Evolutionary conservation across 1,140 invertebrate genomes (phyloP).

Genomic region (Archivesica marissinica): DNA sequence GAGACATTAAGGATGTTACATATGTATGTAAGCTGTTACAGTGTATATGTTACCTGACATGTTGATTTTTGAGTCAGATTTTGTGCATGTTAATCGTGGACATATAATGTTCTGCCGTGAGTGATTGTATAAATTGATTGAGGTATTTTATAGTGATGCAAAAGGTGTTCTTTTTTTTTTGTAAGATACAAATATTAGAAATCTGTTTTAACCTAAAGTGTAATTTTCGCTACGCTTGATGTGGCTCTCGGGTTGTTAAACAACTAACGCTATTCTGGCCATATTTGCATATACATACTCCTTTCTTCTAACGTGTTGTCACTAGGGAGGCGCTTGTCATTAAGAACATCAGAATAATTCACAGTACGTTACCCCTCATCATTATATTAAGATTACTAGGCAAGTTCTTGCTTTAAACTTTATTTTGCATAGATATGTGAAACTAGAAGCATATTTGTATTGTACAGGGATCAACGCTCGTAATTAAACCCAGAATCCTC

Average conservation of each 20-base stretch:
- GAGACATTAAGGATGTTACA: constrained; percentile 25
- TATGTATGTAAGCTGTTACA: constrained; percentile 38
- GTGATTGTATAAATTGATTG: constrained; percentile 42
- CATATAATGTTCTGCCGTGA: constrained; percentile 36
- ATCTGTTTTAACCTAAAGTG: constrained; percentile 49
- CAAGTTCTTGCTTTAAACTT: background rate
- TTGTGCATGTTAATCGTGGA: constrained; percentile 8
- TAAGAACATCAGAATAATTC: background rate
- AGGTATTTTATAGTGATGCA: constrained; percentile 52
- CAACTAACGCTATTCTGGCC: constrained; percentile 29
- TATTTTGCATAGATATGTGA: background rate
- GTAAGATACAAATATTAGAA: constrained; percentile 41
- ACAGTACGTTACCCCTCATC: background rate
- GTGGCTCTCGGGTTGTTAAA: constrained; percentile 32
- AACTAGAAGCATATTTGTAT: background rate
- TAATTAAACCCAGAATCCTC: background rate
- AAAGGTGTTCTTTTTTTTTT: constrained; percentile 36
- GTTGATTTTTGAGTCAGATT: constrained; percentile 51
- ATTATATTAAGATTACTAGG: background rate
- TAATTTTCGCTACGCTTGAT: constrained; percentile 40
- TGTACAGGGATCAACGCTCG: background rate
- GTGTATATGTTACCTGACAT: constrained; percentile 17
- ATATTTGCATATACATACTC: constrained; percentile 1
- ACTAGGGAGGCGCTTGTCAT: too few relatives aligned
- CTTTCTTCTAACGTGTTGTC: background rate